Evolutionary conservation across 2,797 vertebrate genomes (phyloP).

Genomic region (Karalla daura): DNA sequence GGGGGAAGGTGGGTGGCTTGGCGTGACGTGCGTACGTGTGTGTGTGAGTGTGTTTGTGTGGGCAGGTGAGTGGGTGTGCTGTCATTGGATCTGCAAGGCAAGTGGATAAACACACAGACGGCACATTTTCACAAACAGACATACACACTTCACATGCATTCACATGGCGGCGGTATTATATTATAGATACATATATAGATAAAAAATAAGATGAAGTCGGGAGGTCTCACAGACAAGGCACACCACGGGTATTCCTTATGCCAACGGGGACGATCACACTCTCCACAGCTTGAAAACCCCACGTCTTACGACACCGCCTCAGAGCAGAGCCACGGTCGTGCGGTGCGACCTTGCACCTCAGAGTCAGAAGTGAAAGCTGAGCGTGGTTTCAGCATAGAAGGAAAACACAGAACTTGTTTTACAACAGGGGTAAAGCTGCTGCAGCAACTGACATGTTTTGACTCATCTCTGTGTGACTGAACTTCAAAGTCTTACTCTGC

Average conservation of each 20-base stretch:
- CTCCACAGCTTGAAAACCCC: conserved; percentile 10
- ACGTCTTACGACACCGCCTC: conserved; percentile 19
- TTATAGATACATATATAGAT: not conserved
- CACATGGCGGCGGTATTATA: too few species aligned
- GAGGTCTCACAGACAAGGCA: not conserved
- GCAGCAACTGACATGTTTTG: not conserved
- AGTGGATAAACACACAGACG: conserved; percentile 62
- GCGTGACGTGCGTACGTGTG: conserved; percentile 1
- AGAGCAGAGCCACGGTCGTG: conserved; percentile 1
- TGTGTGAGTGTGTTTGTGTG: conserved; percentile 1
- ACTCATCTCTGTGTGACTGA: not conserved
- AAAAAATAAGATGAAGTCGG: conserved; percentile 25
- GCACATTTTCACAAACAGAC: conserved; percentile 19
- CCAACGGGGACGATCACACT: conserved; percentile 17
- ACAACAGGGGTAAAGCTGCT: not conserved
- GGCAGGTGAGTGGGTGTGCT: conserved; percentile 14
- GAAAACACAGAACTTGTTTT: conserved; percentile 20
- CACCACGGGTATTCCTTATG: conserved; percentile 22
- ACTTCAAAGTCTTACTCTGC: not conserved
- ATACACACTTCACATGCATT: conserved; percentile 8
- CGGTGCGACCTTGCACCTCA: conserved; percentile 5
- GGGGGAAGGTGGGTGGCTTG: conserved; percentile 49
- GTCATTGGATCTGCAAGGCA: conserved; percentile 62
- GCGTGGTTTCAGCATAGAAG: not conserved
- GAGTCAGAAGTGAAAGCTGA: conserved; percentile 13